phyloP scores from a whole-genome alignment of 1,140 invertebrate genomes.

The Cydia pomonella region DNA sequence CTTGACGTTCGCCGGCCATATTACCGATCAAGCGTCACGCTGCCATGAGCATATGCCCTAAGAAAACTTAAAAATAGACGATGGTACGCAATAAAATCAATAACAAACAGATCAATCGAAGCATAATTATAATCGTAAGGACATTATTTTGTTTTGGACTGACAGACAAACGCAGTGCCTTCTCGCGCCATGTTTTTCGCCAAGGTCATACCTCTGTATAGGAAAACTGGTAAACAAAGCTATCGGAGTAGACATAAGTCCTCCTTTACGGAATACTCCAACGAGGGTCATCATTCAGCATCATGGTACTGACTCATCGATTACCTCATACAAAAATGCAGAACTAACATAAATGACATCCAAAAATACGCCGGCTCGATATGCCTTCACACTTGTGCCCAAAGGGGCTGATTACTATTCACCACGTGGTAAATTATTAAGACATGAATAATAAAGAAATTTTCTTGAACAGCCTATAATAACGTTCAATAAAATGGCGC shows the following conservation, averaged over 20 bases:
- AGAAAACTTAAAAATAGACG: conserved; percentile 66
- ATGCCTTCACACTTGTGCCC: conserved; percentile 38
- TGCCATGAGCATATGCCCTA: conserved; percentile 65
- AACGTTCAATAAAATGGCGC: conserved; percentile 79
- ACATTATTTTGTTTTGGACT: conserved; percentile 53
- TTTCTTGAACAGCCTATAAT: conserved; percentile 54
- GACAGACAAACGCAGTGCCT: conserved; percentile 62
- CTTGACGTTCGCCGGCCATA: conserved; percentile 76
- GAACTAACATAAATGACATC: conserved; percentile 57
- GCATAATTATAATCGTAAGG: conserved; percentile 38
- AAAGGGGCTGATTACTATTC: conserved; percentile 21
- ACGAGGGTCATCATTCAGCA: conserved; percentile 36
- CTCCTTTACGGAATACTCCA: conserved; percentile 10
- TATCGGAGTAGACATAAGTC: conserved; percentile 42
- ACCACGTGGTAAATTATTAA: conserved; percentile 44
- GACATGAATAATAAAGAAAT: conserved; percentile 32
- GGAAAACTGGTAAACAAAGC: conserved; percentile 76
- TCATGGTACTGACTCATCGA: conserved; percentile 64
- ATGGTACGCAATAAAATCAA: conserved; percentile 61
- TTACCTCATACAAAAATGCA: conserved; percentile 65
- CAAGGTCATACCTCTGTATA: conserved; percentile 76
- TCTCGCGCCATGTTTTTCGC: conserved; percentile 75
- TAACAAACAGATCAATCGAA: conserved; percentile 46
- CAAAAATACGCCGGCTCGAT: conserved; percentile 68
- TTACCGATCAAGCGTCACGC: conserved; percentile 75